phyloP scores from a whole-genome alignment of 2,797 vertebrate species.

The Tapera naevia region DNA sequence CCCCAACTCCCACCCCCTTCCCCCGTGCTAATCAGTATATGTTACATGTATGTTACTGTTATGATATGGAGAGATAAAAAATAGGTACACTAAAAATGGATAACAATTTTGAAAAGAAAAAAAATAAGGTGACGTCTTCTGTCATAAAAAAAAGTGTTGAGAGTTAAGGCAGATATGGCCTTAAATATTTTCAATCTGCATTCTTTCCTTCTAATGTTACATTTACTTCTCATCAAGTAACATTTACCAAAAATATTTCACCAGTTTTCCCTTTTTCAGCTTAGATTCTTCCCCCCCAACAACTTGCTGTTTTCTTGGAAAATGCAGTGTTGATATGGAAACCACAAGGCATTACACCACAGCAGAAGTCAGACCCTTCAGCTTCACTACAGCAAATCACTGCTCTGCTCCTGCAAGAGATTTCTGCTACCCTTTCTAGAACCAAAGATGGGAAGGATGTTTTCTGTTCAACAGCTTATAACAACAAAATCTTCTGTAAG shows the following conservation, averaged over 20 bases:
- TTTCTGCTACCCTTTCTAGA: neutral
- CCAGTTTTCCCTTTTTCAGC: neutral
- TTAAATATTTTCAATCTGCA: neutral
- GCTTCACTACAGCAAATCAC: neutral
- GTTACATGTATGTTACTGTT: neutral
- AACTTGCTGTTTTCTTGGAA: neutral
- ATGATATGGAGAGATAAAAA: neutral
- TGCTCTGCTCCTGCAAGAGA: neutral
- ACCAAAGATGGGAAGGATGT: neutral
- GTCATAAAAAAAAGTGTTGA: neutral
- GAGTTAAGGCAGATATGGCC: neutral
- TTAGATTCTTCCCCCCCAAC: neutral
- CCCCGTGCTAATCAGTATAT: neutral
- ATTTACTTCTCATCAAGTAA: neutral
- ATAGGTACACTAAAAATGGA: rapidly evolving
- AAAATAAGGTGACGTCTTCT: neutral
- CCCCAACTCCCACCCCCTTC: too few relatives aligned
- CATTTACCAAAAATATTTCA: neutral
- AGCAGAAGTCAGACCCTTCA: neutral
- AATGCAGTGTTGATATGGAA: neutral
- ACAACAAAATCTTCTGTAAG: neutral
- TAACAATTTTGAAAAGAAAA: neutral
- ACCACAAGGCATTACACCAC: neutral
- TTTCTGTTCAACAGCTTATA: neutral
- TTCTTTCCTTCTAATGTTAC: neutral